A percentile compares a stretch with the other conserved stretches of the same genome.
Evolutionary conservation across 2,113 vertebrate genomes (phyloP).

Genomic region (Strigops habroptila): DNA sequence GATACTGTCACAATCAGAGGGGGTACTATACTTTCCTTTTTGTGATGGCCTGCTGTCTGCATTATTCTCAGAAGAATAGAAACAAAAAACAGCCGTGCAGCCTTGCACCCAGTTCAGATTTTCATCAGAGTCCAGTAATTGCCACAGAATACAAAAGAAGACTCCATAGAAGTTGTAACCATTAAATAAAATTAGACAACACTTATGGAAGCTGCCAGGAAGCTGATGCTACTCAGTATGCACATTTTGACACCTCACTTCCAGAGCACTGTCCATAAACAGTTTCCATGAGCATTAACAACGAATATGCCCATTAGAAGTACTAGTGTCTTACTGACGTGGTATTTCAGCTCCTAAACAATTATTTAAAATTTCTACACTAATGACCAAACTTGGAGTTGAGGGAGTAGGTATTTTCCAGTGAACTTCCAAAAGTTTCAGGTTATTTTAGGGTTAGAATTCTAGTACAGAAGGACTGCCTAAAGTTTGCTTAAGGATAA

Average conservation of each 20-base stretch:
- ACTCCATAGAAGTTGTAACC: background rate
- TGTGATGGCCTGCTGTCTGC: background rate
- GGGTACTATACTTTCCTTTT: background rate
- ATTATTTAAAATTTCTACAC: background rate
- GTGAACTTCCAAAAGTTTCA: background rate
- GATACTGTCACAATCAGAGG: background rate
- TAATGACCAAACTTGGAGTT: background rate
- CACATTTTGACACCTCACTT: background rate
- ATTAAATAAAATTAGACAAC: background rate
- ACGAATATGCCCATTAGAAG: background rate
- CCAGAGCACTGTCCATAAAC: background rate
- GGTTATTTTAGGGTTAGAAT: background rate
- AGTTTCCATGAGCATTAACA: background rate
- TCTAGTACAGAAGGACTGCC: background rate
- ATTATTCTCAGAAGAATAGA: background rate
- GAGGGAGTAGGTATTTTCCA: background rate
- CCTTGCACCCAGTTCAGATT: background rate
- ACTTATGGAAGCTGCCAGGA: background rate
- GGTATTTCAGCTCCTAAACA: background rate
- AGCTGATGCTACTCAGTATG: background rate
- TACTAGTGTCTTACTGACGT: background rate
- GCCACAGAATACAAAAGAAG: background rate
- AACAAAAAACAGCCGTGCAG: background rate
- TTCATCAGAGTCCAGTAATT: background rate
- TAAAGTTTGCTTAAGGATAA: background rate